Conservation (phyloP, 2,888 invertebrate genomes). For the Cylindroiulus punctatus region DNA sequence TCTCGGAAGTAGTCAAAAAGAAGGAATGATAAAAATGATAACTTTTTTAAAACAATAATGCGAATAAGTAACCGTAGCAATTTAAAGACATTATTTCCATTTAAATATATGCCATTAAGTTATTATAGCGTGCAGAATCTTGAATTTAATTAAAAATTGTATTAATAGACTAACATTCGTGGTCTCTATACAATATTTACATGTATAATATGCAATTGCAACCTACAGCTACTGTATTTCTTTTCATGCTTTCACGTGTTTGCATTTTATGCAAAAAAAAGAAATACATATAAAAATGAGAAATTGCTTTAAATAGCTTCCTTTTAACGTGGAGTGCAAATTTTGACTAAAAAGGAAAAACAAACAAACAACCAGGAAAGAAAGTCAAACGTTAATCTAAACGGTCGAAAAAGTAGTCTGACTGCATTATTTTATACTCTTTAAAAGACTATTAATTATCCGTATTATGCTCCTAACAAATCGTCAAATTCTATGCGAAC, state of each 20-base stretch:
- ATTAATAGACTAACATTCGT: background rate
- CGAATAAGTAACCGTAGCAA: too few species aligned
- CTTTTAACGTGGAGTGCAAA: slow-evolving; percentile 17
- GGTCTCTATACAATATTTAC: background rate
- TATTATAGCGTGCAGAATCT: too few species aligned
- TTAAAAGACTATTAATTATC: slow-evolving; percentile 16
- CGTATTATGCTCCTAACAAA: background rate
- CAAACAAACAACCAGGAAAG: slow-evolving; percentile 4
- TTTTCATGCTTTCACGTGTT: background rate
- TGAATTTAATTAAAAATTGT: too few species aligned
- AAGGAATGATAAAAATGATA: background rate
- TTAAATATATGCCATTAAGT: too few species aligned
- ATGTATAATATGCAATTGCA: background rate
- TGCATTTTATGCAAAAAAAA: slow-evolving; percentile 2
- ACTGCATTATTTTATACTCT: slow-evolving; percentile 6
- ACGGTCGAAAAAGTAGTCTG: background rate
- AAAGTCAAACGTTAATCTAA: slow-evolving; percentile 6
- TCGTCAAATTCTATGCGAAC: background rate
- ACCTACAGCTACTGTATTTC: too few species aligned
- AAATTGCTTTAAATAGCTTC: slow-evolving; percentile 3
- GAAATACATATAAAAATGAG: background rate
- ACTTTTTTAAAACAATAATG: too few species aligned
- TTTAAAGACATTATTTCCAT: too few species aligned
- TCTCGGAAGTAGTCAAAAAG: too few species aligned
- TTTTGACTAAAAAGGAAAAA: slow-evolving; percentile 12